Base-by-base conservation (phyloP, 92 coral and sea anemone genomes). In the Epizoanthus scotinus region DNA sequence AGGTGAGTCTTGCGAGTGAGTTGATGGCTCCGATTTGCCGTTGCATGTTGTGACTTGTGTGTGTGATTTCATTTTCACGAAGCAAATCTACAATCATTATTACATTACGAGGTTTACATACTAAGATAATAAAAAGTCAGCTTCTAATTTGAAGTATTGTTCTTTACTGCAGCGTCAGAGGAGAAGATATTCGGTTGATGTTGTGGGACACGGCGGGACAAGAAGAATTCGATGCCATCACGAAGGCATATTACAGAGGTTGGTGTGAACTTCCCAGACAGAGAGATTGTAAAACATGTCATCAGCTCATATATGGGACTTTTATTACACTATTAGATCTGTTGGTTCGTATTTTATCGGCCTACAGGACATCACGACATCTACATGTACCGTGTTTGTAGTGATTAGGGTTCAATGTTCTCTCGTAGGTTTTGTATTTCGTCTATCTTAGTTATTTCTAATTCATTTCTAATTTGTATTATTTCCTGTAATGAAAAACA, bases 131-230 rank as follows among this genome's bases (percentile, higher is more conserved):
- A 7, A 17, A 75, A 75, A 14, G 50, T 67, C 15, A 19, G 29
- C 21, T 36, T 47, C 14, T 82, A n/a, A 83, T 28, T 2, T 44
- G 47, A 31, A n/a, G 53, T 79, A 65, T 82, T 78, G 8, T 75
- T 3, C 70, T 58, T 28, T 62, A 22, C 75, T 77, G 27, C 72
- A 95, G 99, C 63, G 84, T 92, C 29, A 89, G 89, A 54, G 90
- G 90, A 18, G 99, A 95, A 64, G 99, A 95, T 57, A 93, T 95
- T 42, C 90, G 99, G 27, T 78, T 95, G 59, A 95, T 95, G 99
- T 63, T 95, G 42, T 95, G 99, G 99, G 99, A 95, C 82, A 95
- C 99, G 1, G 99, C 99, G 8, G 99, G 99, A 0, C 99, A 95
- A 73, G 99, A 95, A 68, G 99, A 95, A 89, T 95, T 95, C 84